These are phyloP conservation scores for Apogon talboti DNA, from an alignment of 2,797 vertebrate species.

Conservation along the genomic window DNA sequence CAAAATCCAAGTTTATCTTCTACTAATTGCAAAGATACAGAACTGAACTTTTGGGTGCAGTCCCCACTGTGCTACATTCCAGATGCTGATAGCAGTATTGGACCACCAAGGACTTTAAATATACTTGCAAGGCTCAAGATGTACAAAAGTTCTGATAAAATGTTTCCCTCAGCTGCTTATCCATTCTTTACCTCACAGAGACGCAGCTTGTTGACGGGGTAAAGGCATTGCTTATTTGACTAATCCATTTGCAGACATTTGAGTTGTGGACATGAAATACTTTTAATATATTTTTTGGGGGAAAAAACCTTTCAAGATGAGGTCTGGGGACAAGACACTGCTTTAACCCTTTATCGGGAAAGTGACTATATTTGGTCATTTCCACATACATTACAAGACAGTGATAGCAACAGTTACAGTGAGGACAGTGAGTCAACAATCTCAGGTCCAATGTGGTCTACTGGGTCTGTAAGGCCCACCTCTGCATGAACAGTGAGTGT, in stretches of 20 bases:
- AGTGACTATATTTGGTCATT: too few relatives aligned
- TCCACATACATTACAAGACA: too few relatives aligned
- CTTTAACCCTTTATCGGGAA: too few relatives aligned
- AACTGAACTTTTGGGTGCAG: slow-evolving; percentile 64
- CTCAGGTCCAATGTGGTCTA: too few relatives aligned
- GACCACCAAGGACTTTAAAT: slow-evolving; percentile 85
- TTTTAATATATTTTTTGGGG: too few relatives aligned
- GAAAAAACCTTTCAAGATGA: too few relatives aligned
- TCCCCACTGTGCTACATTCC: slow-evolving; percentile 76
- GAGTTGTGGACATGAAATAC: slow-evolving; percentile 5
- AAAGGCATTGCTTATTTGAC: slow-evolving; percentile 20
- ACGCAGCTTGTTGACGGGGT: slow-evolving; percentile 35
- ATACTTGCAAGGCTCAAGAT: slow-evolving; percentile 76
- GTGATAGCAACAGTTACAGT: too few relatives aligned
- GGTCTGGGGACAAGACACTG: too few relatives aligned
- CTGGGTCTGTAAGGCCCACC: too few relatives aligned
- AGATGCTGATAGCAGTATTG: slow-evolving; percentile 79
- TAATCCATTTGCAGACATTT: slow-evolving; percentile 8
- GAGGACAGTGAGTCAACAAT: too few relatives aligned
- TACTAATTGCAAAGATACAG: slow-evolving; percentile 82
- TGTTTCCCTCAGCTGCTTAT: slow-evolving; percentile 69
- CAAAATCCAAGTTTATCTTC: slow-evolving; percentile 82
- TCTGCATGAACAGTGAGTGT: too few relatives aligned
- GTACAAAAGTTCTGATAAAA: slow-evolving; percentile 79
- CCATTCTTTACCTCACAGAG: slow-evolving; percentile 64